Percentiles rank a stretch among this genome's conserved stretches.
Evolutionary conservation across 92 coral and sea anemone species (phyloP).

Genomic region (Palythoa grandiflora): DNA sequence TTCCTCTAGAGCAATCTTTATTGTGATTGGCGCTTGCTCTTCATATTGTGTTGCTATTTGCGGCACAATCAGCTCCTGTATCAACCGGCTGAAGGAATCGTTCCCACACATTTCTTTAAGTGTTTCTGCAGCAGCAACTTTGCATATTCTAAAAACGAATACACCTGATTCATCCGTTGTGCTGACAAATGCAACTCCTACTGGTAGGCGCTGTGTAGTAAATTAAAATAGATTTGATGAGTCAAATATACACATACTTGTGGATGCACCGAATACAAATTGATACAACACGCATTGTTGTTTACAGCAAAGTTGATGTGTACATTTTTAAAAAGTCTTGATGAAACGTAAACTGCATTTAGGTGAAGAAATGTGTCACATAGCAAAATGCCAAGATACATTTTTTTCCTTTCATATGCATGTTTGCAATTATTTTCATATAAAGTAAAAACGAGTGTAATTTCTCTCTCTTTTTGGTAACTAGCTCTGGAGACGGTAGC

Average conservation of each 20-base stretch:
- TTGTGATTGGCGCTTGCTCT: background rate
- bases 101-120: constrained; percentile 21
- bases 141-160: constrained; percentile 27
- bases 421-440: too few species aligned
- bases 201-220: constrained; percentile 20
- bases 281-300: too few species aligned
- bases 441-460: too few species aligned
- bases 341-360: too few species aligned
- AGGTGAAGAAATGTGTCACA: too few species aligned
- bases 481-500: too few species aligned
- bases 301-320: too few species aligned
- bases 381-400: too few species aligned
- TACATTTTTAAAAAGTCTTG: too few species aligned
- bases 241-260: background rate
- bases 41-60: background rate
- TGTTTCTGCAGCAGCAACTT: constrained; percentile 30
- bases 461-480: too few species aligned
- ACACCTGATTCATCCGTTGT: background rate
- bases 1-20: constrained; percentile 10
- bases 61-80: constrained; percentile 30
- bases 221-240: background rate
- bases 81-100: constrained; percentile 15
- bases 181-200: constrained; percentile 35
- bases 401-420: too few species aligned
- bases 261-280: background rate